Percentiles rank a stretch among this genome's conserved stretches.
Conservation (phyloP, 2,888 invertebrate genomes). For the Prosapia bicincta region DNA sequence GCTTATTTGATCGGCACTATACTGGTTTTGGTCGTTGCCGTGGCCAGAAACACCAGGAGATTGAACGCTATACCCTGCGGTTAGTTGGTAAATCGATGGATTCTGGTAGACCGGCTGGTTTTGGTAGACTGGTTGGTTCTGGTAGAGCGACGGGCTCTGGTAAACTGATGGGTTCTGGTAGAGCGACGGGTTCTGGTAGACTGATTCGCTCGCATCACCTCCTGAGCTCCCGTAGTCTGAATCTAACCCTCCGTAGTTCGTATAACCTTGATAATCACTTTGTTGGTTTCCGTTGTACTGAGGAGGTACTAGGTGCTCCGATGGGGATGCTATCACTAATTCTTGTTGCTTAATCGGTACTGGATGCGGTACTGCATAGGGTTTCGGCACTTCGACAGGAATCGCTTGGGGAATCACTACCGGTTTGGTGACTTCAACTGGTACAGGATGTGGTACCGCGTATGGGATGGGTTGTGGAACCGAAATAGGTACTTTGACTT, state of each 20-base stretch:
- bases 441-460: constrained; percentile 26
- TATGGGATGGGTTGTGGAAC: constrained; percentile 25
- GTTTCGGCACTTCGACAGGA: constrained; percentile 20
- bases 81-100: no score
- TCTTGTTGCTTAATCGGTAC: neutral
- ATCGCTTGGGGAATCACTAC: constrained; percentile 18
- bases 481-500: constrained; percentile 19
- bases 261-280: neutral
- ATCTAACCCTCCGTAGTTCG: neutral
- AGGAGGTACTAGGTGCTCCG: neutral
- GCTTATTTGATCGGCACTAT: neutral
- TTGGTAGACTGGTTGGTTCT: neutral
- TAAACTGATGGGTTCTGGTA: neutral
- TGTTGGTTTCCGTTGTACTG: neutral
- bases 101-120: neutral
- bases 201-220: neutral
- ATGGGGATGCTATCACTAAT: neutral
- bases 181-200: neutral
- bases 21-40: neutral
- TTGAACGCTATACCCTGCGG: no score
- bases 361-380: constrained; percentile 19
- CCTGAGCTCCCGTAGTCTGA: neutral
- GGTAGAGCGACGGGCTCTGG: neutral
- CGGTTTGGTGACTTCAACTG: constrained; percentile 23
- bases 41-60: no score